Evolutionary conservation across 1,140 invertebrate species (phyloP).

Genomic region (Hyles euphorbiae): DNA sequence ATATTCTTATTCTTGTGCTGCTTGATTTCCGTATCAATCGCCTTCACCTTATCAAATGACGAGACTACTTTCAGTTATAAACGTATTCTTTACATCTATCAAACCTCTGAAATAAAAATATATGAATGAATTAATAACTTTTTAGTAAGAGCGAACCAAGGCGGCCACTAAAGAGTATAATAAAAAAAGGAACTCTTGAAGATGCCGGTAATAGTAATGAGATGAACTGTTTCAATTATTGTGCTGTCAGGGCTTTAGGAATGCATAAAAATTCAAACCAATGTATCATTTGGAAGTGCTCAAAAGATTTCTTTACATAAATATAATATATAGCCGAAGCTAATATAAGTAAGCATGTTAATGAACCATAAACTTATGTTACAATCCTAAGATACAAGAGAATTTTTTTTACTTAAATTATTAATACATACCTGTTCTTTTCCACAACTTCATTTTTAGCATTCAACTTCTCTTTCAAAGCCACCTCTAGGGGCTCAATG

Average conservation of each 20-base stretch:
- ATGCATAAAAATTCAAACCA: background rate
- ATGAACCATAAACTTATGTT: too few species aligned
- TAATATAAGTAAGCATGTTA: too few species aligned
- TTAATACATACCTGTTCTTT: conserved; percentile 47
- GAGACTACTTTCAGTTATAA: conserved; percentile 47
- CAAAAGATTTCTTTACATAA: too few species aligned
- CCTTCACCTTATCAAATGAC: conserved; percentile 67
- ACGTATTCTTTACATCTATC: conserved; percentile 50
- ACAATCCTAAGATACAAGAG: too few species aligned
- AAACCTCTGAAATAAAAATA: conserved; percentile 40
- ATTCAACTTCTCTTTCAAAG: conserved; percentile 51
- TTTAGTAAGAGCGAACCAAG: too few species aligned
- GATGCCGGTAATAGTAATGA: too few species aligned
- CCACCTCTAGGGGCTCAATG: conserved; percentile 42
- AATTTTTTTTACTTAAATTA: background rate
- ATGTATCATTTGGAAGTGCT: background rate
- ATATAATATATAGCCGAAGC: too few species aligned
- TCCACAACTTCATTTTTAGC: conserved; percentile 51
- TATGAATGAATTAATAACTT: background rate
- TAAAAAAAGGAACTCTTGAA: too few species aligned
- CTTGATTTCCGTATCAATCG: conserved; percentile 59
- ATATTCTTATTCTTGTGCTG: conserved; percentile 64
- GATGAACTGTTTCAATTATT: too few species aligned
- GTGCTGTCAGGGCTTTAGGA: too few species aligned
- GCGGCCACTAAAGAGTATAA: too few species aligned